Conservation (phyloP, 1,140 invertebrate genomes). For the Mesaphorura yosii region DNA sequence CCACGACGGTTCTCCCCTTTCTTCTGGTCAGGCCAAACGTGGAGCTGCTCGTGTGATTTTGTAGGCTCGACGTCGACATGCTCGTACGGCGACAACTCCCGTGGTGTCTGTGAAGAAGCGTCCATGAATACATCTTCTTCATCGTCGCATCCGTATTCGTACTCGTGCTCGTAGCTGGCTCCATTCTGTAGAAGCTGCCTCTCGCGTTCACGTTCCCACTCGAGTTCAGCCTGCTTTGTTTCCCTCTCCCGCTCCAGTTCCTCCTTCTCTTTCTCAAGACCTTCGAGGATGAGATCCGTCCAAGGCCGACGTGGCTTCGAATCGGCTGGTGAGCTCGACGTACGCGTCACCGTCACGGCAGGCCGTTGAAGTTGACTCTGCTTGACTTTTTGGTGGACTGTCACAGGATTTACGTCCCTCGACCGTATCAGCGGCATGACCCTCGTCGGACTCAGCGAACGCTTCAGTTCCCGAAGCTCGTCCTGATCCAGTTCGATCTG, state of each 20-base stretch:
- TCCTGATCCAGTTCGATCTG: constrained; percentile 26
- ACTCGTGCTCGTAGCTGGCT: too few relatives aligned
- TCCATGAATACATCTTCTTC: constrained; percentile 22
- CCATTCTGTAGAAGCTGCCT: not conserved
- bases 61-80: not conserved
- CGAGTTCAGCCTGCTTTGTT: not conserved
- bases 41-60: too few relatives aligned
- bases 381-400: too few relatives aligned
- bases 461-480: constrained; percentile 3
- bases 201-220: not conserved
- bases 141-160: too few relatives aligned
- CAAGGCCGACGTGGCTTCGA: constrained; percentile 26
- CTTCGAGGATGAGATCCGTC: constrained; percentile 30
- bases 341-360: too few relatives aligned
- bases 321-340: constrained; percentile 6
- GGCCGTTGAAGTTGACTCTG: too few relatives aligned
- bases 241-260: constrained; percentile 13
- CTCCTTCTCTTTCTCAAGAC: constrained; percentile 25
- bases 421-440: not conserved
- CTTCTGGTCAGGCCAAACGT: not conserved
- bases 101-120: not conserved
- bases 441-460: not conserved
- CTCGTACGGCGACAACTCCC: too few relatives aligned
- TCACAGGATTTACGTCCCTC: not conserved
- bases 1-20: constrained; percentile 17